Evolutionary conservation across 2,888 invertebrate genomes (phyloP), one percentile per base, ranked within the genome.

Genomic region (Cryptocephalus moraei): DNA sequence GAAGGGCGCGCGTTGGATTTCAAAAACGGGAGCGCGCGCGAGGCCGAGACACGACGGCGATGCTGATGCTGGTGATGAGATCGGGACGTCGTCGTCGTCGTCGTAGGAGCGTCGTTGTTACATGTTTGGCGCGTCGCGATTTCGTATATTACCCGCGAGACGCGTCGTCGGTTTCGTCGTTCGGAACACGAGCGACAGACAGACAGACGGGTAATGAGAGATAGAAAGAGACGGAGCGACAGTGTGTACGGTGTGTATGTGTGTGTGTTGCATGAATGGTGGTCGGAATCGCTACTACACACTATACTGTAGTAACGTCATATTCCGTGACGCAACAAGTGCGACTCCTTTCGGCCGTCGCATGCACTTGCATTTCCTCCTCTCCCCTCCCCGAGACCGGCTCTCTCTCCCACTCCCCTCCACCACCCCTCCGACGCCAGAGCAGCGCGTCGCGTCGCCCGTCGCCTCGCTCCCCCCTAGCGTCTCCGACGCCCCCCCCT

Each of bases 261-360:
- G 59, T 57, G 59, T 59, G 62, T 63, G 63, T 58, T 62, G 64
- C 59, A 64, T 65, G 64, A 62, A 64, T 65, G 63, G 63, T 62
- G 62, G 64, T 63, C 65, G 63, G 65, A 62, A 64, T 63, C 63
- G 63, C 65, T 60, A 65, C 65, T 65, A 63, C 22, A 22, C 22
- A 22, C 22, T 22, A 22, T 22, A 22, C 64, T 65, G 64, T 64
- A 62, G 62, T 64, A 65, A 64, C 64, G 64, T 71, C 70, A 70
- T 68, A 66, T 64, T 65, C 66, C 69, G 66, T 69, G 70, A 71
- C 70, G 70, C 71, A 71, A 72, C 71, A 71, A 71, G 71, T 72
- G 70, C 70, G 70, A 70, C 70, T 68, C 69, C 70, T 68, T 65
- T 65, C 70, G 70, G 69, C 69, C 68, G 67, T 70, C 66, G 67